Evolutionary conservation across 2,113 vertebrate species (phyloP).

Genomic region (Labeo rohita): DNA sequence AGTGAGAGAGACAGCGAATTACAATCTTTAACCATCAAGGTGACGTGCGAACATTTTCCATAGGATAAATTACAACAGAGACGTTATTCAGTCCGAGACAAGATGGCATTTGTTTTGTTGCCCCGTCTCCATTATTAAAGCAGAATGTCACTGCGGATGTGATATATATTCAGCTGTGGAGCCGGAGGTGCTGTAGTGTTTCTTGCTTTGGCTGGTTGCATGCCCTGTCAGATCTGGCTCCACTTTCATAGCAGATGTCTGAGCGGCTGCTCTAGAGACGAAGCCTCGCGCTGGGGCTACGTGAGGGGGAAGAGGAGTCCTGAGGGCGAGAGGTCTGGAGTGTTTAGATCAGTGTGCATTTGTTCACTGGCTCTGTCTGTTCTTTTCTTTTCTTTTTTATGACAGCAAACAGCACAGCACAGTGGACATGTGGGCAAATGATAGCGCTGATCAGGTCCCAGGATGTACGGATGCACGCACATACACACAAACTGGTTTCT

Average conservation of each 20-base stretch:
- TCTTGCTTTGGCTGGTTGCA: slow-evolving; percentile 22
- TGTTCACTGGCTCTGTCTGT: slow-evolving; percentile 16
- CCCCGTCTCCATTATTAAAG: slow-evolving; percentile 52
- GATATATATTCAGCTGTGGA: slow-evolving; percentile 48
- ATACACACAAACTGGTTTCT: background rate
- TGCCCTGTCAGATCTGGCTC: slow-evolving; percentile 52
- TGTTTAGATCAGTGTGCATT: slow-evolving; percentile 35
- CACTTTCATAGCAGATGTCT: slow-evolving; percentile 51
- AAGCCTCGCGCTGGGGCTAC: slow-evolving; percentile 37
- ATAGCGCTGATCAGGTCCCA: slow-evolving; percentile 15
- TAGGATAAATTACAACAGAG: slow-evolving; percentile 40
- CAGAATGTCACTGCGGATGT: slow-evolving; percentile 51
- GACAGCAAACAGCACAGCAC: slow-evolving; percentile 55
- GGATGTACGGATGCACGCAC: background rate
- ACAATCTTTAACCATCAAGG: slow-evolving; percentile 37
- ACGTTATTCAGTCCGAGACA: slow-evolving; percentile 39
- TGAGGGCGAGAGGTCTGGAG: slow-evolving; percentile 26
- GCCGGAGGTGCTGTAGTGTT: slow-evolving; percentile 34
- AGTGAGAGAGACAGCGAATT: slow-evolving; percentile 26
- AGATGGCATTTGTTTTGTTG: slow-evolving; percentile 55
- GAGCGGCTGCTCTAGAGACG: slow-evolving; percentile 44
- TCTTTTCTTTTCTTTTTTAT: slow-evolving; percentile 6
- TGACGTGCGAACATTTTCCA: slow-evolving; percentile 28
- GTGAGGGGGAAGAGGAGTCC: slow-evolving; percentile 31
- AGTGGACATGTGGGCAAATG: slow-evolving; percentile 45